Evolutionary conservation across 2,888 invertebrate species (phyloP), one percentile per base, ranked within the genome.

Genomic region (Apodemia duryi): DNA sequence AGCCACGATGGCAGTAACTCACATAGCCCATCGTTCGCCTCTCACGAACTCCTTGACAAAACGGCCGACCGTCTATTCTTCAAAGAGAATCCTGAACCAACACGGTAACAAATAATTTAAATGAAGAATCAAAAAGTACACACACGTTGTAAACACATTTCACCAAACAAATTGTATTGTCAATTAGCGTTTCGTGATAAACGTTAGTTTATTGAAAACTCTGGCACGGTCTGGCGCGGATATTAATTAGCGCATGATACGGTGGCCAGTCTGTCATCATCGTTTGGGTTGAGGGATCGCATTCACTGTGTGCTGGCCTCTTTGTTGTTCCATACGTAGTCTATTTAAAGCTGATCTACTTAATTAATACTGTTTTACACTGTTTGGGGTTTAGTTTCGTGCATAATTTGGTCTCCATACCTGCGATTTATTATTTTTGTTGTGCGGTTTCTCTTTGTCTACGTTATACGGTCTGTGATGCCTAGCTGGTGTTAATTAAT

Each of bases 231-330:
- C 66, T 69, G 70, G 71, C 68, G 69, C 63, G 67, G 68, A 73
- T 75, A 79, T 80, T 79, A 79, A 81, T 81, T 80, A 78, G 77
- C 70, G 77, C 78, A 78, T 80, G 78, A 77, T 75, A 74, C 65
- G 63, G 67, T 51, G 66, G 65, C 63, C 61, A 65, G 64, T 13
- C 64, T 63, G 67, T 61, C 68, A 68, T 69, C 67, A 64, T 67
- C 63, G 65, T 70, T 70, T 67, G 60, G 63, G 63, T 62, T 57
- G 57, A 57, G 60, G 57, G 52, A 46, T 52, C 13, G 65, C 29
- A 51, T 51, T 51, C 49, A 11, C 35, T 60, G 57, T 57, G 52
- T 52, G 41, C 46, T 65, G 38, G 46, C 13, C 57, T 38, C 57
- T 62, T 62, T 57, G 62, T 65, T 65, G 35, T 62, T 54, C n/a